These are phyloP conservation scores for Tolmerus cingulatus DNA, from an alignment of 2,888 invertebrate genomes.

Conservation along the genomic window DNA sequence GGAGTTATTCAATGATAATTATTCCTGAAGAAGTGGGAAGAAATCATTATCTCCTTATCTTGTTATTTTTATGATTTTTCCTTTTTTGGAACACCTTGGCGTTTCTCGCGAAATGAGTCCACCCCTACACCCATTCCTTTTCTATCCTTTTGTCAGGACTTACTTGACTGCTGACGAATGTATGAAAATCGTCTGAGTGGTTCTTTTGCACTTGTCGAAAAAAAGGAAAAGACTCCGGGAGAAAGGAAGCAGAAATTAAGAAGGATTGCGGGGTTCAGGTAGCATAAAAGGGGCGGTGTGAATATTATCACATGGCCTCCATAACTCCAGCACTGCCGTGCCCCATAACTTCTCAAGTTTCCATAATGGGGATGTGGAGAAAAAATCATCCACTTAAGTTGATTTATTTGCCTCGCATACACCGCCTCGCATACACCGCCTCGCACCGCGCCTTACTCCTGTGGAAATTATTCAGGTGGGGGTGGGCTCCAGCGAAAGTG, in stretches of 20 bases:
- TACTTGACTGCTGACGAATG: neutral
- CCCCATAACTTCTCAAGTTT: neutral
- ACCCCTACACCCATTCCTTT: neutral
- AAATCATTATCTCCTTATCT: neutral
- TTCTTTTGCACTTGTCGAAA: neutral
- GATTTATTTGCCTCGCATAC: neutral
- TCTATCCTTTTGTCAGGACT: neutral
- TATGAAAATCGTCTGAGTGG: neutral
- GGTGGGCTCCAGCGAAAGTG: neutral
- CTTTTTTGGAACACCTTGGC: neutral
- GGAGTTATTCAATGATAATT: neutral
- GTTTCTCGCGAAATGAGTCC: neutral
- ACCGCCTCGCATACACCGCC: neutral
- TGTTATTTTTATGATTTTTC: neutral
- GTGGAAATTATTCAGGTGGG: neutral
- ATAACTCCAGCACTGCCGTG: neutral
- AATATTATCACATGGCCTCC: neutral
- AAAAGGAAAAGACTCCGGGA: neutral
- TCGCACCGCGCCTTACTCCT: neutral
- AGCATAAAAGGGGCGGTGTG: neutral
- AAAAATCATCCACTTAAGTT: neutral
- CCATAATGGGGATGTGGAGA: neutral
- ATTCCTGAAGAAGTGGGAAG: neutral
- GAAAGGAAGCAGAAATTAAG: neutral
- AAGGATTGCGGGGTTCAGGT: neutral